Base-by-base conservation (phyloP, 2,797 vertebrate species). In the Myotis planiceps region DNA sequence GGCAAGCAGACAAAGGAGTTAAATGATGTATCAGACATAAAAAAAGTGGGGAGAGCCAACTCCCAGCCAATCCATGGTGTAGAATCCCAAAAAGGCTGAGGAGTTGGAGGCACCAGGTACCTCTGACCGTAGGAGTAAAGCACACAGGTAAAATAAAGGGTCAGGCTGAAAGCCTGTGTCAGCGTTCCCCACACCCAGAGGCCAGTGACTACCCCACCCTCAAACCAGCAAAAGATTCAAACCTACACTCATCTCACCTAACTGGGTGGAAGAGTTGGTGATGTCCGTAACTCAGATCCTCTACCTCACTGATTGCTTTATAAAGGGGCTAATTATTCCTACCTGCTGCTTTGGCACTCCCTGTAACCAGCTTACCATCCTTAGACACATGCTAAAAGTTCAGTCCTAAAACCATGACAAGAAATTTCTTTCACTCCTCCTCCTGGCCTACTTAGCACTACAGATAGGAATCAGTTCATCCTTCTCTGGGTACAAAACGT, bases 341-440 rank as follows among this genome's bases (percentile, higher is more conserved):
- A 85, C 47, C 6, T 39, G 25, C 45, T 80, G 74, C 45, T 92
- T 69, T 93, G 91, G 65, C 47, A 71, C 9, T 60, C 58, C 58
- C 58, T 65, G 3, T 76, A 69, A 88, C 29, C 51, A 84, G 87
- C 19, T 82, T 72, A 76, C 94, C 55, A 74, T 86, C 92, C 82
- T 96, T 78, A 95, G 86, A 76, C 37, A 94, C 34, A 84, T 58
- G 68, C 53, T 88, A 60, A 86, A 90, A 82, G 81, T 88, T 93
- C 32, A 94, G 83, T 55, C 0, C 0, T 68, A 94, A 95, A 96
- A 89, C 65, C n/a, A 75, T 79, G 63, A 72, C 1, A 9, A 92
- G 68, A 94, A 95, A 96, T 94, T 94, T 94, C 81, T 91, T 96
- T 94, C 74, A 94, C 88, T 80, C 94, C 58, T 92, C 95, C 91